These are phyloP conservation scores for Eutrigla gurnardus DNA, from an alignment of 2,797 vertebrate genomes.

Conservation along the genomic window DNA sequence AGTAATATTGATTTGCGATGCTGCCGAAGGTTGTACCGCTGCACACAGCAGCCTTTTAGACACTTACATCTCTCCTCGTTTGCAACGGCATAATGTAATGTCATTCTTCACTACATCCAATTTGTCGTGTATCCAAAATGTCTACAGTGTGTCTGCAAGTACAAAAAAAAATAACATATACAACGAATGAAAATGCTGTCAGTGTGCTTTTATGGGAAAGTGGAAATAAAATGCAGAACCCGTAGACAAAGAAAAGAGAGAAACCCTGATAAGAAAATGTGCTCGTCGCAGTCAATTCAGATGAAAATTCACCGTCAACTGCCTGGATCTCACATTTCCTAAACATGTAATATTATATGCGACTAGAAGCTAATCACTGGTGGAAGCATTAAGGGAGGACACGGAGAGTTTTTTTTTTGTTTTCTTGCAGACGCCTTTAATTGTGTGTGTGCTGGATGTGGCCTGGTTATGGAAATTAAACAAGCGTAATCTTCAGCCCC, in stretches of 20 bases:
- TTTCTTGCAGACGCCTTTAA: conserved; percentile 24
- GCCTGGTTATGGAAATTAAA: conserved; percentile 63
- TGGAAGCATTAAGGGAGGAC: conserved; percentile 36
- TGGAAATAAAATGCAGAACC: conserved; percentile 9
- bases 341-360: conserved; percentile 46
- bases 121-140: conserved; percentile 37
- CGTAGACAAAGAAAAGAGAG: not conserved
- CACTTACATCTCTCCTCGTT: conserved; percentile 56
- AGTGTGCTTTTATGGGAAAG: not conserved
- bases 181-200: conserved; percentile 1
- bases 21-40: conserved; percentile 50
- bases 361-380: conserved; percentile 43
- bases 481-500: conserved; percentile 52
- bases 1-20: conserved; percentile 68
- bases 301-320: conserved; percentile 20
- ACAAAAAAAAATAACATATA: not conserved
- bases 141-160: conserved; percentile 12
- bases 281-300: not conserved
- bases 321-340: conserved; percentile 24
- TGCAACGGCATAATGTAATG: conserved; percentile 55
- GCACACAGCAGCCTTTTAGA: conserved; percentile 49
- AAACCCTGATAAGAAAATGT: not conserved
- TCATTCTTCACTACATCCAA: conserved; percentile 56
- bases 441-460: conserved; percentile 13
- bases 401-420: conserved; percentile 28